Conservation (phyloP, 35 echinoderm and acorn worm species). For the Diadema setosum region DNA sequence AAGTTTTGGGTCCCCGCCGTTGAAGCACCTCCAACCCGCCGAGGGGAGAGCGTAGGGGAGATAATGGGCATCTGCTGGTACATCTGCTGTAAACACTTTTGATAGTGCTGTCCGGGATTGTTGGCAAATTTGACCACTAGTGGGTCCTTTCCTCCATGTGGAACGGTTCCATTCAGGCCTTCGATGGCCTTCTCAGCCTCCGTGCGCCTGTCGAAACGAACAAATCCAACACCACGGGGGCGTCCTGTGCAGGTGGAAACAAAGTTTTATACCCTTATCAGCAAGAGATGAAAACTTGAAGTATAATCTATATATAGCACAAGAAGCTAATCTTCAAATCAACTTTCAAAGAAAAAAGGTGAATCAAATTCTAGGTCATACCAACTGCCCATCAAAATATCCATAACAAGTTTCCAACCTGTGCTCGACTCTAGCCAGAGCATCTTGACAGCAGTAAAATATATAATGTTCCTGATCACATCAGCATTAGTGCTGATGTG, state of each 20-base stretch:
- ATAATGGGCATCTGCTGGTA: slow-evolving; percentile 78
- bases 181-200: slow-evolving; percentile 96
- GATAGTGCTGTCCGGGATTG: slow-evolving; percentile 95
- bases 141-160: slow-evolving; percentile 82
- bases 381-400: no score
- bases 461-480: no score
- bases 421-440: no score
- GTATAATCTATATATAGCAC: no score
- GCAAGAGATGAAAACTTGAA: no score
- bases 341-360: no score
- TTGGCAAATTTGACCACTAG: slow-evolving; percentile 96
- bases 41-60: slow-evolving; percentile 32
- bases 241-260: slow-evolving; percentile 30
- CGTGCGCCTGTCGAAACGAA: slow-evolving; percentile 86
- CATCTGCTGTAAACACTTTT: slow-evolving; percentile 92
- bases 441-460: no score
- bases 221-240: slow-evolving; percentile 93
- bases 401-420: no score
- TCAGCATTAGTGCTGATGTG: no score
- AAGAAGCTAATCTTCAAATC: no score
- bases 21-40: not conserved
- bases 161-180: slow-evolving; percentile 79
- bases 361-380: no score
- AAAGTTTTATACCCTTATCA: no score
- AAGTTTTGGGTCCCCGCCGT: slow-evolving; percentile 35